Percentiles rank a stretch among this genome's conserved stretches.
Conservation (phyloP, 2,797 vertebrate genomes). For the Pipistrellus pipistrellus region DNA sequence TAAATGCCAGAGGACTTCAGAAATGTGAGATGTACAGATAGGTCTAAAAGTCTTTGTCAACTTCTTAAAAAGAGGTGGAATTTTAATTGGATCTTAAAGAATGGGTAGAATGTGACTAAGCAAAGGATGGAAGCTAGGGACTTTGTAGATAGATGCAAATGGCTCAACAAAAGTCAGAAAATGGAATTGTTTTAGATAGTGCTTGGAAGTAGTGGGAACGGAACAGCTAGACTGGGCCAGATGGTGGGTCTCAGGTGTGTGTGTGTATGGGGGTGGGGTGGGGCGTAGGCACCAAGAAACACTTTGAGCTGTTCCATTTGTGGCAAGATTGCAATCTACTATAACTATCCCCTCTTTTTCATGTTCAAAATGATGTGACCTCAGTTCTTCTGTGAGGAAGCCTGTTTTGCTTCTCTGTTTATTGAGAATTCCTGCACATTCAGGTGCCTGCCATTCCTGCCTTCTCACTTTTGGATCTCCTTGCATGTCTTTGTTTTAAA, state of each 20-base stretch:
- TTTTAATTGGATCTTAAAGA: neutral
- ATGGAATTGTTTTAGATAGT: neutral
- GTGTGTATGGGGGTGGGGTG: too few species aligned
- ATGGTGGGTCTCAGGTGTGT: neutral
- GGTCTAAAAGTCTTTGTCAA: neutral
- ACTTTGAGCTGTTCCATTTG: neutral
- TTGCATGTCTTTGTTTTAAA: neutral
- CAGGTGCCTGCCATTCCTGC: fast-evolving
- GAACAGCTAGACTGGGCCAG: neutral
- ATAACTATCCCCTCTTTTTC: neutral
- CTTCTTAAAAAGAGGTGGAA: neutral
- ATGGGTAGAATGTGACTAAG: neutral
- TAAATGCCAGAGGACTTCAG: neutral
- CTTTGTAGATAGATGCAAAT: neutral
- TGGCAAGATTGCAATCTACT: neutral
- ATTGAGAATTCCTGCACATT: neutral
- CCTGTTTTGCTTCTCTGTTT: neutral
- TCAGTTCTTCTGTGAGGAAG: neutral
- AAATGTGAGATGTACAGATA: neutral
- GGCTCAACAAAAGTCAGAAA: neutral
- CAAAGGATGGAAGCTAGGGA: neutral
- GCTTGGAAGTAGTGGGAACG: neutral
- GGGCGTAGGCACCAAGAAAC: fast-evolving
- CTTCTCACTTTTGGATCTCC: neutral
- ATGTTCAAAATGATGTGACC: neutral